Evolutionary conservation across 2,113 vertebrate genomes (phyloP).

Genomic region (Mobula birostris): DNA sequence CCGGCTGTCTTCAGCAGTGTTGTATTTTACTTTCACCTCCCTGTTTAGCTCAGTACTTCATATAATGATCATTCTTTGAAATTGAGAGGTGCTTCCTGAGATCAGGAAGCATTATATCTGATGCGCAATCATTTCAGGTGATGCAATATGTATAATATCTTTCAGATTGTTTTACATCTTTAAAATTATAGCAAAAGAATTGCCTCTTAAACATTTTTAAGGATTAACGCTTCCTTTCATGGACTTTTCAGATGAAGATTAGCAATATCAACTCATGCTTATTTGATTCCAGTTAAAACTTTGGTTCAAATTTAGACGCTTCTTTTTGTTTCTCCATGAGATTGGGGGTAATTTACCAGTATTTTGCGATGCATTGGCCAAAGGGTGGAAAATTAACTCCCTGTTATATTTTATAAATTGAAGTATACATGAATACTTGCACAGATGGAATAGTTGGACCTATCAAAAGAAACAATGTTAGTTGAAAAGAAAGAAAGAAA

Average conservation of each 20-base stretch:
- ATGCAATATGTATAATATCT: not conserved
- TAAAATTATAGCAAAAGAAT: not conserved
- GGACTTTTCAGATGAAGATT: not conserved
- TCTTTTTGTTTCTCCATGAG: not conserved
- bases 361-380: not conserved
- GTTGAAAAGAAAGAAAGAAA: not conserved
- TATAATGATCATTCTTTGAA: not conserved
- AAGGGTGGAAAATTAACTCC: not conserved
- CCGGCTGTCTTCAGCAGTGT: not conserved
- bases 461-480: not conserved
- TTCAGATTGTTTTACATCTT: not conserved
- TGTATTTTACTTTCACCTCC: not conserved
- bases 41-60: not conserved
- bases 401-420: not conserved
- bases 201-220: not conserved
- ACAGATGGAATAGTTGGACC: not conserved
- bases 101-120: not conserved
- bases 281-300: not conserved
- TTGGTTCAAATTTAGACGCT: not conserved
- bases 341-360: not conserved
- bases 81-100: not conserved
- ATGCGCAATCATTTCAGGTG: not conserved
- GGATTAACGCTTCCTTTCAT: not conserved
- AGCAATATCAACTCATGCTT: not conserved
- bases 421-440: not conserved